A percentile compares a stretch with the other conserved stretches of the same genome.
These are phyloP conservation scores for Watsonalla binaria DNA, from an alignment of 2,888 invertebrate genomes.

Conservation along the genomic window DNA sequence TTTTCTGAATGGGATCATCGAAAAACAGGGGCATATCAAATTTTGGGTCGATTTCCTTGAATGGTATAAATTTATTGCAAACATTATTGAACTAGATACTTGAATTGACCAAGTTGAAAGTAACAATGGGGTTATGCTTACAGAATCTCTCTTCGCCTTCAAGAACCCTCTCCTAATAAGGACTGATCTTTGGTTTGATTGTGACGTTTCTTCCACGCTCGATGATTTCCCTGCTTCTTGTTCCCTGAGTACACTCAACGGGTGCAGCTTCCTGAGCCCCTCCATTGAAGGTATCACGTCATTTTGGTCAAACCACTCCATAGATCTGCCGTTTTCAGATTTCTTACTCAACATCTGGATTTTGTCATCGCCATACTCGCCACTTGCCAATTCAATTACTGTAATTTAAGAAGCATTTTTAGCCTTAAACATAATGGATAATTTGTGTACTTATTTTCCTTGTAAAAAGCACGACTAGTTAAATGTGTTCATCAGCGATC, in stretches of 20 bases:
- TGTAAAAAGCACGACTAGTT: too few species aligned
- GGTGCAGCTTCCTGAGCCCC: slow-evolving; percentile 75
- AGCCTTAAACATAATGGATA: too few species aligned
- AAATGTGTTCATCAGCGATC: too few species aligned
- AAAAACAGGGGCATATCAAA: too few species aligned
- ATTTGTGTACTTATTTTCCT: too few species aligned
- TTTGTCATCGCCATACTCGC: slow-evolving; percentile 92
- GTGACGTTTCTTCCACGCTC: slow-evolving; percentile 83
- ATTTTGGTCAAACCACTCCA: slow-evolving; percentile 83
- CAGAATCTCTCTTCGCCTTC: slow-evolving; percentile 85
- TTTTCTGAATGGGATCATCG: too few species aligned
- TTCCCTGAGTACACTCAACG: slow-evolving; percentile 66
- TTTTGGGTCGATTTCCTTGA: too few species aligned
- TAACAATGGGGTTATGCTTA: slow-evolving; percentile 43
- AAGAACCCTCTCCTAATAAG: slow-evolving; percentile 84
- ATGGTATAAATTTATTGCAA: too few species aligned
- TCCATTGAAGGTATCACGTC: slow-evolving; percentile 77
- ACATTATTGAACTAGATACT: too few species aligned
- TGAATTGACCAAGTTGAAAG: background rate
- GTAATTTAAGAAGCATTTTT: slow-evolving; percentile 24
- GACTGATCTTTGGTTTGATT: slow-evolving; percentile 83
- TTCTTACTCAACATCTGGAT: slow-evolving; percentile 81
- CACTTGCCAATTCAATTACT: slow-evolving; percentile 96
- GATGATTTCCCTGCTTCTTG: slow-evolving; percentile 48
- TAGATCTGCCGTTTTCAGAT: slow-evolving; percentile 83